Conservation (phyloP, 2,888 invertebrate species). For the Pteria penguin region DNA sequence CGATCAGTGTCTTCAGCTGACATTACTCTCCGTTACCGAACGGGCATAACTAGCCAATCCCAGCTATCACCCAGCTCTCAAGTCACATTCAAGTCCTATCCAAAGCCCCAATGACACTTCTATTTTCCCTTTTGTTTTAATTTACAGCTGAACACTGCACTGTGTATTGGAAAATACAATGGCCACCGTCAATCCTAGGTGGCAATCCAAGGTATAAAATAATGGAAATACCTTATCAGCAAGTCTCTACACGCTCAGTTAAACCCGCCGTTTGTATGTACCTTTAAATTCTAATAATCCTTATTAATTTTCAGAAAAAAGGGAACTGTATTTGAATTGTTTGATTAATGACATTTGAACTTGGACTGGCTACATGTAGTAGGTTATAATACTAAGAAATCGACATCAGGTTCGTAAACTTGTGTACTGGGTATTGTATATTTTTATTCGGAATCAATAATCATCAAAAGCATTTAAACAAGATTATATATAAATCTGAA, state of each 20-base stretch:
- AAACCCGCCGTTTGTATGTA: too few species aligned
- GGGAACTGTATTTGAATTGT: too few species aligned
- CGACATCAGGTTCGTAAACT: too few species aligned
- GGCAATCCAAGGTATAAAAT: background rate
- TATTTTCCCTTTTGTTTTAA: background rate
- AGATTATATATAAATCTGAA: too few species aligned
- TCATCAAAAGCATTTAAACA: too few species aligned
- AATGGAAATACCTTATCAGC: background rate
- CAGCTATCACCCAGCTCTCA: background rate
- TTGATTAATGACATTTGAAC: too few species aligned
- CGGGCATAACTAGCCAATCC: background rate
- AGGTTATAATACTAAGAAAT: too few species aligned
- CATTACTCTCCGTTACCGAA: conserved; percentile 42
- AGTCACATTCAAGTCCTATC: background rate
- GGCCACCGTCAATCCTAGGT: background rate
- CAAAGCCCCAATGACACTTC: background rate
- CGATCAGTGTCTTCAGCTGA: conserved; percentile 59
- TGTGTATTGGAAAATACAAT: background rate
- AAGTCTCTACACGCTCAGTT: background rate
- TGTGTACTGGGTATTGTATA: too few species aligned
- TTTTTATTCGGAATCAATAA: too few species aligned
- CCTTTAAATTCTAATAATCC: too few species aligned
- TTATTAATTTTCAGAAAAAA: too few species aligned
- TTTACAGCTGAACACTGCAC: background rate
- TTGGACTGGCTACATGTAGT: too few species aligned